A percentile compares a stretch with the other conserved stretches of the same genome.
phyloP scores from a whole-genome alignment of 1,140 invertebrate species.

The Potamilus streckersoni region DNA sequence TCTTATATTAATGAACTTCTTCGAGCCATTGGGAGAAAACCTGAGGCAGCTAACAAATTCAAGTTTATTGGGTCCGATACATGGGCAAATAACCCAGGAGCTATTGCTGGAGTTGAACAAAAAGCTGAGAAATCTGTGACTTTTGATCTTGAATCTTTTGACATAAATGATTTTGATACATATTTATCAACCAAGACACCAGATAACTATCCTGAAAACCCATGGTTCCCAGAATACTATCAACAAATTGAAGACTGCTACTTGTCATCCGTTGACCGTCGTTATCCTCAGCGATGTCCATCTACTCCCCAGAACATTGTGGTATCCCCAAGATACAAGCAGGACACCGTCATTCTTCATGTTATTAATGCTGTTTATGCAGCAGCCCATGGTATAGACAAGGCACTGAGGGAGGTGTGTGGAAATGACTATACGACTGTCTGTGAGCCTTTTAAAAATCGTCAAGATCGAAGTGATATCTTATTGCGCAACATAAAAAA shows the following conservation, averaged over 20 bases:
- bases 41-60: constrained; percentile 41
- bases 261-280: constrained; percentile 34
- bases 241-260: constrained; percentile 60
- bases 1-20: constrained; percentile 51
- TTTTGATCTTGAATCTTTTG: constrained; percentile 43
- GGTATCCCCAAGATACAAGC: constrained; percentile 42
- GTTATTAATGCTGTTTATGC: constrained; percentile 61
- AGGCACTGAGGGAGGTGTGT: constrained; percentile 49
- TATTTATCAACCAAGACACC: constrained; percentile 52
- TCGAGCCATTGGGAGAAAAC: constrained; percentile 40
- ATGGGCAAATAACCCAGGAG: constrained; percentile 53
- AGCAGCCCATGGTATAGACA: constrained; percentile 54
- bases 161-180: constrained; percentile 50
- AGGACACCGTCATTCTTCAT: constrained; percentile 53
- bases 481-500: constrained; percentile 49
- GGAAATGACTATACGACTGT: constrained; percentile 52
- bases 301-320: constrained; percentile 38
- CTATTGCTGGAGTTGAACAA: constrained; percentile 39
- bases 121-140: constrained; percentile 50
- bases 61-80: constrained; percentile 58
- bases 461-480: constrained; percentile 27
- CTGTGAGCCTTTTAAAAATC: constrained; percentile 53
- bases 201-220: constrained; percentile 57
- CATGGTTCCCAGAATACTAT: constrained; percentile 65
- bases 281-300: constrained; percentile 41